These are phyloP conservation scores for Cyprinodon tularosa DNA, from an alignment of 2,113 vertebrate genomes.

Conservation along the genomic window DNA sequence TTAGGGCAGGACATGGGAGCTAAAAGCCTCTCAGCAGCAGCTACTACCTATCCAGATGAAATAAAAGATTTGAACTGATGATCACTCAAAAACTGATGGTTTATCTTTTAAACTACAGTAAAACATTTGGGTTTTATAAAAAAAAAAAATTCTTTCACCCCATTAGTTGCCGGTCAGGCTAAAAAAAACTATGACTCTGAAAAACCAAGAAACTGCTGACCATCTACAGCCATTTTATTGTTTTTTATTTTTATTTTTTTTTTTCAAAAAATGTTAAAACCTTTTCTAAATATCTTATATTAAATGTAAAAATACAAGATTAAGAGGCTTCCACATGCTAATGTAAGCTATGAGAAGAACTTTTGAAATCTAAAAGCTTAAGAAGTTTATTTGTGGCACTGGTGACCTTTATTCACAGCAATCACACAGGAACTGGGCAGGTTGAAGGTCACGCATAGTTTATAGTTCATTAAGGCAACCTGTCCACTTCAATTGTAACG, in stretches of 20 bases:
- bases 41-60: not conserved
- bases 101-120: constrained; percentile 14
- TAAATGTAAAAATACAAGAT: not conserved
- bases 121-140: constrained; percentile 2
- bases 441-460: not conserved
- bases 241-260: too few relatives aligned
- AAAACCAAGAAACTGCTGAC: too few relatives aligned
- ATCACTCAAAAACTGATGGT: not conserved
- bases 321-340: too few relatives aligned
- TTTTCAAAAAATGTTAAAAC: not conserved
- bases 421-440: not conserved
- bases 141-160: not conserved
- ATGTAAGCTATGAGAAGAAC: too few relatives aligned
- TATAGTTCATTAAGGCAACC: not conserved
- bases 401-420: not conserved
- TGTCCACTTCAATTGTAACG: not conserved
- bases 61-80: constrained; percentile 20
- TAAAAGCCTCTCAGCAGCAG: constrained; percentile 11
- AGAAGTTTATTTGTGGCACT: not conserved
- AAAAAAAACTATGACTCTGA: not conserved
- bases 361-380: not conserved
- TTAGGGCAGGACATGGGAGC: constrained; percentile 13
- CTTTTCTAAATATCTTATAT: not conserved
- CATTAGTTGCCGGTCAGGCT: not conserved
- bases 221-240: too few relatives aligned